Evolutionary conservation across 1,140 invertebrate genomes (phyloP).

Genomic region (Subanguina moxae): DNA sequence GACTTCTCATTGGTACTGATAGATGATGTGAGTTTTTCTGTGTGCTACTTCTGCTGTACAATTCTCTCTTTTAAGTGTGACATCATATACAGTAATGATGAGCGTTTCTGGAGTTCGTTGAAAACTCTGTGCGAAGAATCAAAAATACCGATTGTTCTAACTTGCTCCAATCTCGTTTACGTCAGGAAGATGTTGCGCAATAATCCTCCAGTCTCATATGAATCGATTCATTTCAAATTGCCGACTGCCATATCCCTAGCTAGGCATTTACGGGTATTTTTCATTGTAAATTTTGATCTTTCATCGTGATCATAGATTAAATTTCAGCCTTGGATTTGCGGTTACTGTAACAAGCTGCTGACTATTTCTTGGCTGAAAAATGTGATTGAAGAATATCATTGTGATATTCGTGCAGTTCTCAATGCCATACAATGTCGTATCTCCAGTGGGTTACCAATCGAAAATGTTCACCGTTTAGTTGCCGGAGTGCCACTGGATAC

Average conservation of each 20-base stretch:
- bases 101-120: neutral
- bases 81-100: neutral
- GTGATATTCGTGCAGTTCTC: conserved; percentile 4
- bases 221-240: neutral
- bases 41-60: neutral
- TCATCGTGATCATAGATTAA: neutral
- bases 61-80: conserved; percentile 4
- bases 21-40: conserved; percentile 4
- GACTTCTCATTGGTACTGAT: neutral
- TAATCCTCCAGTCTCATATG: neutral
- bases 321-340: conserved; percentile 2
- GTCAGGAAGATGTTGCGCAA: conserved; percentile 1
- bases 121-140: conserved; percentile 5
- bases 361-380: neutral
- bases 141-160: neutral
- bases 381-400: neutral
- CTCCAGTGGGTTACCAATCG: neutral
- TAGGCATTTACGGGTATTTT: neutral
- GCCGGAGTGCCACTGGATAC: neutral
- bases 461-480: neutral
- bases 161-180: neutral
- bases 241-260: neutral
- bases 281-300: neutral
- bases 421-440: conserved; percentile 1
- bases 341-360: neutral